phyloP scores from a whole-genome alignment of 2,888 invertebrate species.

The Lepetodrilus schrolli region DNA sequence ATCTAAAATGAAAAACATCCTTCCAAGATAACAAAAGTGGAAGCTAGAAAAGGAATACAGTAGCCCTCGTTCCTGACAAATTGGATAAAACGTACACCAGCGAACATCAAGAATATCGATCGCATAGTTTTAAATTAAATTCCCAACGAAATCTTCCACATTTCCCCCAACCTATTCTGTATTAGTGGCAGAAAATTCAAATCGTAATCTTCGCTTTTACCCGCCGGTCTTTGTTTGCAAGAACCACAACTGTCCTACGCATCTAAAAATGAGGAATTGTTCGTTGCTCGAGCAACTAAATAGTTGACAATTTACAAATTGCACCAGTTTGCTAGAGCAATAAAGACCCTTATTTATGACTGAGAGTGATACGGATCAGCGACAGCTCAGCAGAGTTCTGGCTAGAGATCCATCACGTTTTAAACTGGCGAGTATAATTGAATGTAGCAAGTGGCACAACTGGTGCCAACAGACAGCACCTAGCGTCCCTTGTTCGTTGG shows the following conservation, averaged over 20 bases:
- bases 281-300: background rate
- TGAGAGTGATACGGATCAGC: background rate
- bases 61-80: too few species aligned
- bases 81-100: too few species aligned
- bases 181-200: too few species aligned
- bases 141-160: too few species aligned
- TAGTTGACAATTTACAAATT: constrained; percentile 28
- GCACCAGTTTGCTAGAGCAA: constrained; percentile 5
- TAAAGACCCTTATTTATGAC: constrained; percentile 16
- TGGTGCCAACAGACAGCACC: background rate
- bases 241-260: background rate
- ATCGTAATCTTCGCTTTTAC: too few species aligned
- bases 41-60: too few species aligned
- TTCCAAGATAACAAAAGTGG: too few species aligned
- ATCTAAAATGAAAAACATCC: too few species aligned
- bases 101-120: too few species aligned
- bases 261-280: constrained; percentile 8
- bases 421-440: constrained; percentile 10
- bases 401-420: background rate
- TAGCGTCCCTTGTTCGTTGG: background rate
- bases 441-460: constrained; percentile 3
- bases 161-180: too few species aligned
- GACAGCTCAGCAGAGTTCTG: background rate
- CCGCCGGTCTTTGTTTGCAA: too few species aligned
- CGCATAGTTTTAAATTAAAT: too few species aligned